These are phyloP conservation scores for Drosophila arizonae DNA, from an alignment of 1,140 invertebrate genomes.

Conservation along the genomic window DNA sequence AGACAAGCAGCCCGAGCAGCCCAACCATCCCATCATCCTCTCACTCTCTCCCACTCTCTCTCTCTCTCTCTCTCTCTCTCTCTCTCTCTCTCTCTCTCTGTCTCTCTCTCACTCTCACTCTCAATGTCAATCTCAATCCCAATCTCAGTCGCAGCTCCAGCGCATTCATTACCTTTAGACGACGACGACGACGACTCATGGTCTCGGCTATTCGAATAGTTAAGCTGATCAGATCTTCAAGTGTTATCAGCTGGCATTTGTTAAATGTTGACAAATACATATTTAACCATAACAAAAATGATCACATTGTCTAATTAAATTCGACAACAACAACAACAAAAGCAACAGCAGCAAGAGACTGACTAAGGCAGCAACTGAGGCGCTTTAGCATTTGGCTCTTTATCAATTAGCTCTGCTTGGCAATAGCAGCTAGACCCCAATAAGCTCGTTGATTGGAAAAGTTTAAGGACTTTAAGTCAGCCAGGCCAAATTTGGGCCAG, in stretches of 20 bases:
- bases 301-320: conserved; percentile 4
- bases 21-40: neutral
- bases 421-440: neutral
- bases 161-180: neutral
- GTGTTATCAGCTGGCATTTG: neutral
- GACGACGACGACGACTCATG: neutral
- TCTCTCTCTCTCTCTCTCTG: neutral
- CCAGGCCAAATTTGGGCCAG: neutral
- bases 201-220: neutral
- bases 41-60: neutral
- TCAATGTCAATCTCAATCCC: neutral
- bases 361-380: neutral
- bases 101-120: no score
- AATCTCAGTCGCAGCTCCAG: neutral
- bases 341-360: neutral
- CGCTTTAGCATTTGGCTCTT: conserved; percentile 3
- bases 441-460: conserved; percentile 14
- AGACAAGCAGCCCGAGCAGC: no score
- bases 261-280: conserved; percentile 1
- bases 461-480: conserved; percentile 15
- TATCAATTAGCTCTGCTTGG: neutral
- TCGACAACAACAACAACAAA: neutral
- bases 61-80: no score
- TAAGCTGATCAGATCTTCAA: neutral
- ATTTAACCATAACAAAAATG: neutral